Evolutionary conservation across 2,113 vertebrate species (phyloP), one percentile per base, ranked within the genome.

Genomic region (Pygoscelis antarcticus): DNA sequence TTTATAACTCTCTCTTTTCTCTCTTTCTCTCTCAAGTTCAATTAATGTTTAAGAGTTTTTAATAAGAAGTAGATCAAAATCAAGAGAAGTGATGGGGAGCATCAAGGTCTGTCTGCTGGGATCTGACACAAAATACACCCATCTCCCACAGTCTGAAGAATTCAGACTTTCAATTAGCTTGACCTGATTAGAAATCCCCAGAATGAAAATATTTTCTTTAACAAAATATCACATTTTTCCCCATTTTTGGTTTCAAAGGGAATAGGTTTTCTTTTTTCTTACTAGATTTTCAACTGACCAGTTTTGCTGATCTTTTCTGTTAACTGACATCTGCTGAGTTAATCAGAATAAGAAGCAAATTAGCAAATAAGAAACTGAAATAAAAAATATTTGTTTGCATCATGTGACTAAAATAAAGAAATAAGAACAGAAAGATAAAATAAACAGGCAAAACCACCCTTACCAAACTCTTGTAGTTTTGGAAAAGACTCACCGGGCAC

Each of bases 41-140:
- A 71, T 36, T 68, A 47, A 66, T 20, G 9, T 68, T 47, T 55
- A 62, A 83, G 20, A 46, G 7, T 22, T 70, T 79, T 86, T 74
- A 65, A 10, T 12, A 70, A 58, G 29, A 65, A 83, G 26, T 18
- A 32, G 18, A 72, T n/a, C 6, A 70, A 75, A 83, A 87, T 71
- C 20, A 60, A 81, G 51, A 66, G 38, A 86, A 89, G 47, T 1
- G 3, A 69, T 58, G 11, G 8, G 14, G 18, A 66, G 8, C 18
- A 87, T 49, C 58, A 77, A 0, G 1, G 30, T 57, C 47, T 19
- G 20, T 57, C 34, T 0, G 0, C 44, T 34, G 30, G 15, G 25
- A 62, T 66, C 27, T 4, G 5, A 54, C 68, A 92, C 44, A 69
- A 87, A 81, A 77, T 32, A 58, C 1, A 74, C 9, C 3, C 16